Conservation (phyloP, 2,888 invertebrate species). For the Philereme vetulata region DNA sequence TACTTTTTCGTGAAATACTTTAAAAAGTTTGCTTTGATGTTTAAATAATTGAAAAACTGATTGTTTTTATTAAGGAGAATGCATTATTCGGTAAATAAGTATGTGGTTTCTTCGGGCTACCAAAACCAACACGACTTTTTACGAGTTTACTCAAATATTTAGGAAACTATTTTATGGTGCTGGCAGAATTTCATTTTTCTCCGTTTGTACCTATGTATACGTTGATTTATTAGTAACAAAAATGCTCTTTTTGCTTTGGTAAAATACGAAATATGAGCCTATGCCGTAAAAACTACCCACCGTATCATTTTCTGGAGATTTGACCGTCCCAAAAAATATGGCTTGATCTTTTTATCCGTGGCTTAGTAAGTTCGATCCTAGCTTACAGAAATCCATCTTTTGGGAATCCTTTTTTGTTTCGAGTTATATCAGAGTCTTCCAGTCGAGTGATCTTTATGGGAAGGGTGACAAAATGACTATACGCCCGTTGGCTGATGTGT, state of each 20-base stretch:
- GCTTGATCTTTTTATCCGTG: conserved; percentile 37
- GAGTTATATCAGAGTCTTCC: conserved; percentile 51
- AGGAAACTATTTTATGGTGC: background rate
- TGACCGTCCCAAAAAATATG: conserved; percentile 40
- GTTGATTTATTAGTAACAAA: conserved; percentile 27
- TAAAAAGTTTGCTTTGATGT: background rate
- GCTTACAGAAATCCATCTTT: conserved; percentile 37
- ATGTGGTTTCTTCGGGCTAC: too few species aligned
- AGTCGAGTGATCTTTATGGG: conserved; percentile 54
- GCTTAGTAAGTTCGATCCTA: conserved; percentile 37
- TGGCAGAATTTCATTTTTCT: background rate
- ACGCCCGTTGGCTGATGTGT: conserved; percentile 11
- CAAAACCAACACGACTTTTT: too few species aligned
- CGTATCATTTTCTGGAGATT: conserved; percentile 33
- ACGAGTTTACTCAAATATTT: background rate
- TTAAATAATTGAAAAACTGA: background rate
- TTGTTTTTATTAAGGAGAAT: background rate
- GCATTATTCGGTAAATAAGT: too few species aligned
- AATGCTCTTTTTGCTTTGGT: conserved; percentile 17
- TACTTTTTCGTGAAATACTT: background rate
- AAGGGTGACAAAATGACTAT: conserved; percentile 26
- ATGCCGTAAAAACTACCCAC: conserved; percentile 28
- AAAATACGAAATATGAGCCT: conserved; percentile 21
- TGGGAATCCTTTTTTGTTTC: conserved; percentile 45
- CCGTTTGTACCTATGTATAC: background rate